Conservation (phyloP, 2,797 vertebrate genomes). For the Sternotherus odoratus region DNA sequence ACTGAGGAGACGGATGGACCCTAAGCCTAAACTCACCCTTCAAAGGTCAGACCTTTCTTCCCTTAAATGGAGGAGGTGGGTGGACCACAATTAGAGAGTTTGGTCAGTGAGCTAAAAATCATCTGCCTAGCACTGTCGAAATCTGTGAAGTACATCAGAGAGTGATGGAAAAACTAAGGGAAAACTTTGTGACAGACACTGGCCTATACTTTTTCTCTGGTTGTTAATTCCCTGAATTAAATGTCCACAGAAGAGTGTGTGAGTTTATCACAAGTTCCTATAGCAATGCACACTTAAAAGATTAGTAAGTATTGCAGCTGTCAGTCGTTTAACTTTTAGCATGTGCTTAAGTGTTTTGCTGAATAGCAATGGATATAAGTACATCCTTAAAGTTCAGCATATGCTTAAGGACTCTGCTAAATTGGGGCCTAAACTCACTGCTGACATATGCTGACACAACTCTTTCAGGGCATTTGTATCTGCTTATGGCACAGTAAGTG, state of each 20-base stretch:
- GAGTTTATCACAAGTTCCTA: background rate
- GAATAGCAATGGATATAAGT: background rate
- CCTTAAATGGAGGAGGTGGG: background rate
- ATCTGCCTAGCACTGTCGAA: background rate
- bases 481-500: background rate
- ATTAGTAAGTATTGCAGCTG: rapidly evolving
- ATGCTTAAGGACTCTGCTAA: background rate
- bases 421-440: background rate
- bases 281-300: background rate
- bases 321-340: background rate
- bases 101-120: background rate
- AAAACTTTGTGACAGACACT: background rate
- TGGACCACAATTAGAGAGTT: background rate
- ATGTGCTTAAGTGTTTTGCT: background rate
- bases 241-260: background rate
- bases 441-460: background rate
- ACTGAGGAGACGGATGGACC: too few relatives aligned
- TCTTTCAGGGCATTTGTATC: background rate
- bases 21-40: too few relatives aligned
- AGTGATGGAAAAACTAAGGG: background rate
- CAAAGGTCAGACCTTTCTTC: background rate
- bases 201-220: background rate
- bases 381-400: background rate
- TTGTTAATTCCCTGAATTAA: background rate
- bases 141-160: background rate